Evolutionary conservation across 2,113 vertebrate species (phyloP).

Genomic region (Narcine bancroftii): DNA sequence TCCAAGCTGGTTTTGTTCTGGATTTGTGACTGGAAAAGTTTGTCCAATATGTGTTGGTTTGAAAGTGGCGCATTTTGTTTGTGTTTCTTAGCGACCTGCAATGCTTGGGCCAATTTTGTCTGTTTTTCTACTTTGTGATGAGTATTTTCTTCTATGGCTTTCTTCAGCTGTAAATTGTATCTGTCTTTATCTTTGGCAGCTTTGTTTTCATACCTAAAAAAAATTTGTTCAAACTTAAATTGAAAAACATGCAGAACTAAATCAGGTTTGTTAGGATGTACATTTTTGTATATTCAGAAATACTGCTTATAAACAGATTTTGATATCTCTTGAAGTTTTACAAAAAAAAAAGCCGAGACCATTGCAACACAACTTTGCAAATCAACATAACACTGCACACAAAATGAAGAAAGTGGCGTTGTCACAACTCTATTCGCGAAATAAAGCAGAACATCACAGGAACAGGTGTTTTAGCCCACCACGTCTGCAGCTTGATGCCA

Average conservation of each 20-base stretch:
- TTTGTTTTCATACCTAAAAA: conserved; percentile 72
- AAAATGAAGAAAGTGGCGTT: too few relatives aligned
- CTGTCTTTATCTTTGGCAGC: conserved; percentile 67
- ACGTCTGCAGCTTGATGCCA: too few relatives aligned
- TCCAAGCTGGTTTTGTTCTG: conserved; percentile 57
- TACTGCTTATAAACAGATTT: too few relatives aligned
- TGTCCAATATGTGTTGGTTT: conserved; percentile 76
- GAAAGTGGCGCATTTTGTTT: conserved; percentile 64
- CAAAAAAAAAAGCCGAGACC: too few relatives aligned
- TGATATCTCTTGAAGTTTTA: too few relatives aligned
- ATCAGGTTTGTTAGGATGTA: not conserved
- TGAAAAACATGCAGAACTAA: not conserved
- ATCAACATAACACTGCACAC: too few relatives aligned
- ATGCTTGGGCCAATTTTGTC: conserved; percentile 37
- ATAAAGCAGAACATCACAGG: too few relatives aligned
- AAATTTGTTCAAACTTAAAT: conserved; percentile 23
- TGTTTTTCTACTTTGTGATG: conserved; percentile 51
- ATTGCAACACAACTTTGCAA: too few relatives aligned
- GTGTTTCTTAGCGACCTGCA: conserved; percentile 51
- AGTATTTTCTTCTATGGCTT: conserved; percentile 49
- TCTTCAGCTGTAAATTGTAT: conserved; percentile 63
- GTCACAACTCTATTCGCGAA: too few relatives aligned
- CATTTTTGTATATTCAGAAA: not conserved
- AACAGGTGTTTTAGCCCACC: too few relatives aligned
- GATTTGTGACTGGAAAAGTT: conserved; percentile 63